A percentile compares a stretch with the other conserved stretches of the same genome.
These are phyloP conservation scores for Drosophila neoperkinsi DNA, from an alignment of 2,888 invertebrate genomes.

Conservation along the genomic window DNA sequence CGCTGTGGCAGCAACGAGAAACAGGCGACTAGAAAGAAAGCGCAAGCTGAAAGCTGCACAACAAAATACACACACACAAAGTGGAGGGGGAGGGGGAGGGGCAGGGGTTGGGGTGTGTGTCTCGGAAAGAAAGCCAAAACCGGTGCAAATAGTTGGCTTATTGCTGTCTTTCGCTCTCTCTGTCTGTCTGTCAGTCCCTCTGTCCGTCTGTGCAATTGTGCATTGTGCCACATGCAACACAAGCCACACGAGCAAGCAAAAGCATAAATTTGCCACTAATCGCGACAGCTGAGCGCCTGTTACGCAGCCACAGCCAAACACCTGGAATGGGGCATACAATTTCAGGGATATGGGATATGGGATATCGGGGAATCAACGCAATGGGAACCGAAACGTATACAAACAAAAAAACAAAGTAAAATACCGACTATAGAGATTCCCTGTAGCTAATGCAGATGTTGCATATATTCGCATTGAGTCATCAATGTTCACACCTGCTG, in stretches of 20 bases:
- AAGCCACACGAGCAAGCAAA: conserved; percentile 29
- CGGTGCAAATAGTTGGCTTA: conserved; percentile 47
- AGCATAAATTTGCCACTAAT: conserved; percentile 21
- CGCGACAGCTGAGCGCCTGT: conserved; percentile 76
- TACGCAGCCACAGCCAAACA: conserved; percentile 74
- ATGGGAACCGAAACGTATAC: not conserved
- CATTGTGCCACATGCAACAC: conserved; percentile 40
- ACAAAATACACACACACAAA: conserved; percentile 20
- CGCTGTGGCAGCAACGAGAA: conserved; percentile 59
- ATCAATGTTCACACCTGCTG: not conserved
- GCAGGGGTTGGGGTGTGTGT: not conserved
- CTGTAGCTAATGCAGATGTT: not conserved
- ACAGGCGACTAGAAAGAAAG: conserved; percentile 78
- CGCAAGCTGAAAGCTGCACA: conserved; percentile 52
- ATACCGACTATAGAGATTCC: not conserved
- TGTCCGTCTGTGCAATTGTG: conserved; percentile 1
- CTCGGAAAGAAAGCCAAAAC: conserved; percentile 56
- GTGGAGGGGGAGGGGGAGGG: too few species aligned
- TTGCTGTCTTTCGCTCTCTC: conserved; percentile 13
- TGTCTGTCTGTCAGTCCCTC: not conserved
- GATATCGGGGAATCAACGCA: conserved; percentile 42
- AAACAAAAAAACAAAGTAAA: not conserved
- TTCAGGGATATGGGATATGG: conserved; percentile 48
- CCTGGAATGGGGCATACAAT: conserved; percentile 82
- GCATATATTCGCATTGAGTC: not conserved